A percentile compares a stretch with the other conserved stretches of the same genome.
These are phyloP conservation scores for Phalanger gymnotis DNA, from an alignment of 2,797 vertebrate genomes.

Conservation along the genomic window DNA sequence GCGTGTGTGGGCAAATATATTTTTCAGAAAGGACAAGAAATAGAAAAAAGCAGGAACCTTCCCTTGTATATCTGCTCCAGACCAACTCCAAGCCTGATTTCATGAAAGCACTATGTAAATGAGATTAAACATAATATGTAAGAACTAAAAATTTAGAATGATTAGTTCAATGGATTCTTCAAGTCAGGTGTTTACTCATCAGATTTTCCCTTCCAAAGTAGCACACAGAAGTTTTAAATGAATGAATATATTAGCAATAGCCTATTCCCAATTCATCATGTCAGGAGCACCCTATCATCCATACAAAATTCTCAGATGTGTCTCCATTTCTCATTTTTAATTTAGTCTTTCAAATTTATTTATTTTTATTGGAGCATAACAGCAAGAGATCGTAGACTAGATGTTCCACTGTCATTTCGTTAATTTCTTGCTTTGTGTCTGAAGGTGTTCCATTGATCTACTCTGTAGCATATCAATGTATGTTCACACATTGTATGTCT, in stretches of 20 bases:
- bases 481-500: background rate
- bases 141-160: constrained; percentile 32
- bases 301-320: background rate
- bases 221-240: background rate
- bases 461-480: background rate
- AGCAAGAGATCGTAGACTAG: background rate
- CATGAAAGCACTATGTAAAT: background rate
- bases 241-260: constrained; percentile 7
- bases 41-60: background rate
- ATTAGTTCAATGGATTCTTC: constrained; percentile 3
- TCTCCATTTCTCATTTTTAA: constrained; percentile 24
- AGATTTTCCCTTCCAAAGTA: constrained; percentile 10
- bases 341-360: constrained; percentile 14
- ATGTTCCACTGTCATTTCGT: background rate
- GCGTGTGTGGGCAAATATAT: background rate
- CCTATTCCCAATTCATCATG: background rate
- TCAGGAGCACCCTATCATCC: constrained; percentile 18
- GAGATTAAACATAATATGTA: background rate
- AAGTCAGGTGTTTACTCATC: constrained; percentile 7
- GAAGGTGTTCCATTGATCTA: background rate
- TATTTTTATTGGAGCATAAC: constrained; percentile 10
- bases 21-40: constrained; percentile 16
- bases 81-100: background rate
- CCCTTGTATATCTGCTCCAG: constrained; percentile 27
- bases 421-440: background rate